Evolutionary conservation across 2,113 vertebrate genomes (phyloP).

Genomic region (Sorex fumeus): DNA sequence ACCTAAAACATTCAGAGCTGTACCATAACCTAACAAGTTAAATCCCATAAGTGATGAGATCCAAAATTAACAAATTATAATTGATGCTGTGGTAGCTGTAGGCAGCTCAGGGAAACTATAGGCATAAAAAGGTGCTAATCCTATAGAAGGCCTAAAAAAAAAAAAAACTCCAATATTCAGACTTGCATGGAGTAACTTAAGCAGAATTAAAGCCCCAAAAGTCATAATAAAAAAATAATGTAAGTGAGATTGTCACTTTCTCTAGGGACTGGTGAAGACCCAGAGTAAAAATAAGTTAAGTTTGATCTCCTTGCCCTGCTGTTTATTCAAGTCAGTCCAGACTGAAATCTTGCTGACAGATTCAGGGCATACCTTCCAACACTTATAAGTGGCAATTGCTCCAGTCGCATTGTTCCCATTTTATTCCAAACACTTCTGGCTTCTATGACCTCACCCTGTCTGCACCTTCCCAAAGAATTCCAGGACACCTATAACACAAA

Average conservation of each 20-base stretch:
- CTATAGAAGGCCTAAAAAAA: slow-evolving; percentile 63
- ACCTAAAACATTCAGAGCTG: neutral
- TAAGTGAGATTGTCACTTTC: slow-evolving; percentile 82
- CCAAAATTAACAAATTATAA: slow-evolving; percentile 69
- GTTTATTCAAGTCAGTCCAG: slow-evolving; percentile 83
- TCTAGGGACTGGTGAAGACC: slow-evolving; percentile 79
- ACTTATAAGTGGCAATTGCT: slow-evolving; percentile 82
- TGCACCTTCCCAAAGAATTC: slow-evolving; percentile 86
- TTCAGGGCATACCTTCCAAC: slow-evolving; percentile 86
- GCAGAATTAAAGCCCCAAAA: slow-evolving; percentile 73
- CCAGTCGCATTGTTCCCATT: slow-evolving; percentile 78
- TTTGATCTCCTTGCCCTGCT: slow-evolving; percentile 85
- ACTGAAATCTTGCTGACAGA: slow-evolving; percentile 88
- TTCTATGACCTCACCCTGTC: slow-evolving; percentile 87
- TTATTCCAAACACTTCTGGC: slow-evolving; percentile 81
- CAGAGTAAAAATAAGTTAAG: slow-evolving; percentile 80
- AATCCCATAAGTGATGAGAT: neutral
- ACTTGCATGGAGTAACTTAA: slow-evolving; percentile 75
- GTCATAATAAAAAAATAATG: slow-evolving; percentile 76
- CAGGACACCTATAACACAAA: slow-evolving; percentile 83
- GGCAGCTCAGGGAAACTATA: slow-evolving; percentile 62
- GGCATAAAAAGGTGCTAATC: slow-evolving; percentile 84
- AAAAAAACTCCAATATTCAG: slow-evolving; percentile 66
- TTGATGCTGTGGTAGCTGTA: slow-evolving; percentile 63
- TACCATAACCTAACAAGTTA: neutral